Conservation (phyloP, 1,140 invertebrate genomes). For the Formica exsecta region DNA sequence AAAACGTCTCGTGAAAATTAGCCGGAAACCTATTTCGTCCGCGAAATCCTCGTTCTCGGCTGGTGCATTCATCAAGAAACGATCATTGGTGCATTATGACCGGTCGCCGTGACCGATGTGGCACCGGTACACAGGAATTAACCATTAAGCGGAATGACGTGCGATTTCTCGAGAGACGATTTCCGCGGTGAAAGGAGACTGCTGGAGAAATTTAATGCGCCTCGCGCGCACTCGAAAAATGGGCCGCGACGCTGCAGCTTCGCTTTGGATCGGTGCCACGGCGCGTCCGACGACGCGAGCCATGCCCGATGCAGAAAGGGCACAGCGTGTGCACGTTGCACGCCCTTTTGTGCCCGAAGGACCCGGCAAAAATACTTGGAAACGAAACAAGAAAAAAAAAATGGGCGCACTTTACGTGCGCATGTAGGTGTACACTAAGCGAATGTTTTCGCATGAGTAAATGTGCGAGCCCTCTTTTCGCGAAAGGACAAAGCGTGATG, state of each 20-base stretch:
- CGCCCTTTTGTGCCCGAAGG: slow-evolving; percentile 43
- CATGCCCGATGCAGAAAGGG: slow-evolving; percentile 58
- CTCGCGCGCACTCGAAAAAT: slow-evolving; percentile 50
- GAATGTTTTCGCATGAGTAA: neutral
- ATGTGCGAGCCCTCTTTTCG: neutral
- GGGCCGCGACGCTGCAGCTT: slow-evolving; percentile 72
- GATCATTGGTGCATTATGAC: slow-evolving; percentile 58
- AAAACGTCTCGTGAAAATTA: slow-evolving; percentile 59
- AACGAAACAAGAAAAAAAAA: neutral
- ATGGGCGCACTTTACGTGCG: neutral
- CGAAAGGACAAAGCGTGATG: neutral
- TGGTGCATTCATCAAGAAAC: slow-evolving; percentile 54
- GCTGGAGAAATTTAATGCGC: slow-evolving; percentile 70
- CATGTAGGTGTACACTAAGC: neutral
- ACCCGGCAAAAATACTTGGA: slow-evolving; percentile 39
- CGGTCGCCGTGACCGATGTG: slow-evolving; percentile 51
- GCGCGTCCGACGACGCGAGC: slow-evolving; percentile 22
- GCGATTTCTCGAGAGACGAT: slow-evolving; percentile 68
- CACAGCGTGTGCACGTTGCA: slow-evolving; percentile 13
- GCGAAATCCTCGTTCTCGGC: slow-evolving; percentile 27
- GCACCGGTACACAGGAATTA: slow-evolving; percentile 49
- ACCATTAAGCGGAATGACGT: slow-evolving; percentile 76
- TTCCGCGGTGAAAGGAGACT: slow-evolving; percentile 65
- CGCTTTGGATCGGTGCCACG: slow-evolving; percentile 72
- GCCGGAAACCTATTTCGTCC: slow-evolving; percentile 62